Conservation (phyloP, 1,140 invertebrate species). For the Sarcophaga peregrina region DNA sequence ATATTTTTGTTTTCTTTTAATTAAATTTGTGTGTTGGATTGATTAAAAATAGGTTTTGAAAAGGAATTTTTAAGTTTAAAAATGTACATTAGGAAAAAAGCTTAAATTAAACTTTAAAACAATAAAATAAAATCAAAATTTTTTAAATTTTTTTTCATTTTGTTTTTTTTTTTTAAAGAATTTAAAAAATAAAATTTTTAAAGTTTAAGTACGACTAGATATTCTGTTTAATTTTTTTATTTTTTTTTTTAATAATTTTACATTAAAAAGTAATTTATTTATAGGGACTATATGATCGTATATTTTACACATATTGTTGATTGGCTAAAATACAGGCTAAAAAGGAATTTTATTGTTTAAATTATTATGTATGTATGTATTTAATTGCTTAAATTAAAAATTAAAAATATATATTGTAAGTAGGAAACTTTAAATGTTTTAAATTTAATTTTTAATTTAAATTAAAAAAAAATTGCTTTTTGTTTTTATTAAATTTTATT, state of each 20-base stretch:
- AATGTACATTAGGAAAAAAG: not conserved
- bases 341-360: not conserved
- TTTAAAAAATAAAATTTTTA: not conserved
- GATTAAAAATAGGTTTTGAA: too few relatives aligned
- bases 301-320: constrained; percentile 41
- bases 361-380: not conserved
- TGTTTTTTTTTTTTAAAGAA: constrained; percentile 3
- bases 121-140: not conserved
- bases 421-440: too few relatives aligned
- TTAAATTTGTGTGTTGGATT: too few relatives aligned
- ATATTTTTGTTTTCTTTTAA: too few relatives aligned
- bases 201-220: not conserved
- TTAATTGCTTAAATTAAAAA: too few relatives aligned
- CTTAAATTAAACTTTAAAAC: not conserved
- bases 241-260: constrained; percentile 11
- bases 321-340: constrained; percentile 41
- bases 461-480: constrained; percentile 25
- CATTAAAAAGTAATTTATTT: constrained; percentile 32
- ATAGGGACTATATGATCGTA: constrained; percentile 14
- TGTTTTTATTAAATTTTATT: not conserved
- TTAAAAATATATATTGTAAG: too few relatives aligned
- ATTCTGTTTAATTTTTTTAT: not conserved
- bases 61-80: too few relatives aligned
- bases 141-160: not conserved
- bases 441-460: not conserved